phyloP scores from a whole-genome alignment of 2,797 vertebrate species.

The Macroramphosus scolopax region DNA sequence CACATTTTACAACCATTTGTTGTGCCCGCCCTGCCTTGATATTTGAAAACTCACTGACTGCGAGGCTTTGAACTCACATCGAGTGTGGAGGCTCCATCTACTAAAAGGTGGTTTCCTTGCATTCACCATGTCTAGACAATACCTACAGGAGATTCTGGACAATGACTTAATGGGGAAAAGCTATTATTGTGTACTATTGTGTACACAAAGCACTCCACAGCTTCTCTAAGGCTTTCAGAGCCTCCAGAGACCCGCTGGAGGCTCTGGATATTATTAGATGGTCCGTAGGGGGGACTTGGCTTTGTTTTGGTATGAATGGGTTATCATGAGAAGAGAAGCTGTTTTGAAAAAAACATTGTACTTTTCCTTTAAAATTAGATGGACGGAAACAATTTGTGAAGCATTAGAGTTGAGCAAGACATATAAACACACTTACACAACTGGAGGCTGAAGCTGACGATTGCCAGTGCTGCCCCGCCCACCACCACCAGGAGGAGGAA shows the following conservation, averaged over 20 bases:
- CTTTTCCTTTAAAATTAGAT: not conserved
- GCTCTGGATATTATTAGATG: conserved; percentile 47
- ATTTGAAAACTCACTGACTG: too few species aligned
- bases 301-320: conserved; percentile 56
- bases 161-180: conserved; percentile 42
- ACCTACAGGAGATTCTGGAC: conserved; percentile 47
- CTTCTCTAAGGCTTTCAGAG: conserved; percentile 6
- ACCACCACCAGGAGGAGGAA: conserved; percentile 72
- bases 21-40: too few species aligned
- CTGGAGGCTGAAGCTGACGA: conserved; percentile 74
- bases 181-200: conserved; percentile 12
- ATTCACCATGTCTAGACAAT: conserved; percentile 57
- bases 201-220: too few species aligned
- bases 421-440: conserved; percentile 72
- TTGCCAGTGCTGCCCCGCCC: conserved; percentile 65
- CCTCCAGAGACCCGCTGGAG: conserved; percentile 19
- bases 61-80: too few species aligned
- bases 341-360: not conserved
- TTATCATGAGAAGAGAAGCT: conserved; percentile 24
- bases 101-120: too few species aligned
- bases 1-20: too few species aligned
- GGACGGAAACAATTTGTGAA: conserved; percentile 7
- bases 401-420: too few species aligned
- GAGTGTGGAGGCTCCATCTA: too few species aligned
- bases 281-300: conserved; percentile 38